Conservation (phyloP, 2,888 invertebrate species). For the Cheiracanthium punctorium region DNA sequence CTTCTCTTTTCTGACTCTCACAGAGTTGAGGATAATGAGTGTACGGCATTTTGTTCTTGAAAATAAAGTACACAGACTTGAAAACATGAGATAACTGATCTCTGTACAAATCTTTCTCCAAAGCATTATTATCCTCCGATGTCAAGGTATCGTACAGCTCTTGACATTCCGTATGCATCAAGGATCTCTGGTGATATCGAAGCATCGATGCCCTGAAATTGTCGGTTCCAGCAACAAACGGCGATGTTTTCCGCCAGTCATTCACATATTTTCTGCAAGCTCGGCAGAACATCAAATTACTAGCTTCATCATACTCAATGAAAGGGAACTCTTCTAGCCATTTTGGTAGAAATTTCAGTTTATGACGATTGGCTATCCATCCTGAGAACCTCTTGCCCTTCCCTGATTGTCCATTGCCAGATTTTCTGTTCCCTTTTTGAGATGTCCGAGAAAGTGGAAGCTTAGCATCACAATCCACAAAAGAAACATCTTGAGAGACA, state of each 20-base stretch:
- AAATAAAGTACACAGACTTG: conserved; percentile 44
- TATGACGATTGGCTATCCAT: not conserved
- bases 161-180: conserved; percentile 27
- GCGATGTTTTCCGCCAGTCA: not conserved
- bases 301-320: conserved; percentile 34
- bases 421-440: too few relatives aligned
- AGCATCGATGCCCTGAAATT: conserved; percentile 38
- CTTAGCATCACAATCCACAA: too few relatives aligned
- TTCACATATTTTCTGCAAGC: conserved; percentile 32
- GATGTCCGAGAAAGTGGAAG: too few relatives aligned
- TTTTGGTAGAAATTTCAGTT: conserved; percentile 17
- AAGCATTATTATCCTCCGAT: not conserved
- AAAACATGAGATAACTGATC: conserved; percentile 27
- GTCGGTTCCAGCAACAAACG: conserved; percentile 27
- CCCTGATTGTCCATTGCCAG: too few relatives aligned
- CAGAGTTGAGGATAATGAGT: conserved; percentile 44
- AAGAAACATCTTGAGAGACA: too few relatives aligned
- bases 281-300: conserved; percentile 49
- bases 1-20: conserved; percentile 27
- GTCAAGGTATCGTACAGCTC: not conserved
- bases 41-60: conserved; percentile 33
- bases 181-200: conserved; percentile 33
- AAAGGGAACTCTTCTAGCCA: conserved; percentile 42
- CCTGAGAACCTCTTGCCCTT: not conserved
- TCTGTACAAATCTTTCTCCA: conserved; percentile 14